Conservation (phyloP, 2,113 vertebrate genomes). For the Nibea coibor region DNA sequence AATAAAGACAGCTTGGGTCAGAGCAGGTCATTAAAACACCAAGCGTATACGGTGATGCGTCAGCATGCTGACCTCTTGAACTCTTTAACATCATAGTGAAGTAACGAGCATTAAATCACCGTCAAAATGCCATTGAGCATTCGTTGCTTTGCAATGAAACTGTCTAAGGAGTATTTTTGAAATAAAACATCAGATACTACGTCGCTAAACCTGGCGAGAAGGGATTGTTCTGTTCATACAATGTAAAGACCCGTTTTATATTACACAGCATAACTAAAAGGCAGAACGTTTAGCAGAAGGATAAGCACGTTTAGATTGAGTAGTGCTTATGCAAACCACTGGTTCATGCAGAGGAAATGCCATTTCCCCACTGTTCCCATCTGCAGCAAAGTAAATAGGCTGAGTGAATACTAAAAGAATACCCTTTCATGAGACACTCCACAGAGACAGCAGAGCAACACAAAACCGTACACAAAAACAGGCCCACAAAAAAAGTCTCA, state of each 20-base stretch:
- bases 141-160: slow-evolving; percentile 3
- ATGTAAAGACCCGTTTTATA: neutral
- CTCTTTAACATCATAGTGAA: slow-evolving; percentile 22
- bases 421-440: slow-evolving; percentile 57
- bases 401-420: slow-evolving; percentile 61
- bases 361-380: slow-evolving; percentile 68
- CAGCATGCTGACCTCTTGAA: slow-evolving; percentile 34
- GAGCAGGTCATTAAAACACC: slow-evolving; percentile 70
- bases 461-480: slow-evolving; percentile 59
- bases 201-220: slow-evolving; percentile 7
- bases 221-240: slow-evolving; percentile 3
- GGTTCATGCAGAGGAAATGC: slow-evolving; percentile 69
- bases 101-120: slow-evolving; percentile 7
- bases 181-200: neutral
- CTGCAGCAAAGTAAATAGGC: slow-evolving; percentile 61
- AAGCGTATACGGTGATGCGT: slow-evolving; percentile 47
- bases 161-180: neutral
- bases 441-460: slow-evolving; percentile 51
- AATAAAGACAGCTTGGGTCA: slow-evolving; percentile 80
- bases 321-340: slow-evolving; percentile 42
- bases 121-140: slow-evolving; percentile 19
- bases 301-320: slow-evolving; percentile 50
- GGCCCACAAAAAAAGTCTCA: slow-evolving; percentile 46
- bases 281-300: slow-evolving; percentile 30
- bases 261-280: slow-evolving; percentile 37